A percentile compares a stretch with the other conserved stretches of the same genome.
Conservation (phyloP, 2,888 invertebrate genomes). For the Meghimatium bilineatum region DNA sequence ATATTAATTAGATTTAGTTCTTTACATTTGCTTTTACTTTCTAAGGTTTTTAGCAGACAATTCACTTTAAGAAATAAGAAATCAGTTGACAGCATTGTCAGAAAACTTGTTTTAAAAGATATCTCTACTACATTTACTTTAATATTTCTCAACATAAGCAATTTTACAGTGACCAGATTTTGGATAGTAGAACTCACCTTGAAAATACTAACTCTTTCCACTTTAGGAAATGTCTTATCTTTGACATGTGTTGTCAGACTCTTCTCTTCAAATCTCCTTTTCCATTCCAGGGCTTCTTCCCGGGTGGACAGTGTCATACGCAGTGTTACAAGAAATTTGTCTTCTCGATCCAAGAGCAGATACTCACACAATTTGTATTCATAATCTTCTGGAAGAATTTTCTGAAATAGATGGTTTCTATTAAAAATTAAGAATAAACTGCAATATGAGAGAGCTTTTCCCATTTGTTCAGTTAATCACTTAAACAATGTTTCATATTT, state of each 20-base stretch:
- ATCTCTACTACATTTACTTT: neutral
- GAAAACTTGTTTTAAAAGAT: too few relatives aligned
- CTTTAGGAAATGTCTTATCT: conserved; percentile 41
- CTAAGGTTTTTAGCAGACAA: too few relatives aligned
- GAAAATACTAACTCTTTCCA: conserved; percentile 35
- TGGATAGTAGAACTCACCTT: conserved; percentile 19
- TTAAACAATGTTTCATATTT: too few relatives aligned
- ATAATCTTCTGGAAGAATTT: conserved; percentile 42
- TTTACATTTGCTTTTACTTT: too few relatives aligned
- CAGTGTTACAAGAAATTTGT: conserved; percentile 39
- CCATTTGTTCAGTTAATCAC: too few relatives aligned
- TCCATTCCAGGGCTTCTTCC: conserved; percentile 44
- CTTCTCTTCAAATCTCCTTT: conserved; percentile 41
- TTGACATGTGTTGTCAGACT: conserved; percentile 38
- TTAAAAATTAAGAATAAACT: neutral
- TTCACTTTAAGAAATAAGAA: too few relatives aligned
- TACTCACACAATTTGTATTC: conserved; percentile 46
- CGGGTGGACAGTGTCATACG: conserved; percentile 32
- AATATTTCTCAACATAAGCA: neutral
- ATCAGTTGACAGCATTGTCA: too few relatives aligned
- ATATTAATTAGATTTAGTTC: too few relatives aligned
- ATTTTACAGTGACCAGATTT: neutral
- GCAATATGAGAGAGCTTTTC: too few relatives aligned
- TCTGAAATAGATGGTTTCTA: conserved; percentile 14
- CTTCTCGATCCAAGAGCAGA: conserved; percentile 28